These are phyloP conservation scores for Coregonus suidteri DNA, from an alignment of 2,797 vertebrate species.

Conservation along the genomic window DNA sequence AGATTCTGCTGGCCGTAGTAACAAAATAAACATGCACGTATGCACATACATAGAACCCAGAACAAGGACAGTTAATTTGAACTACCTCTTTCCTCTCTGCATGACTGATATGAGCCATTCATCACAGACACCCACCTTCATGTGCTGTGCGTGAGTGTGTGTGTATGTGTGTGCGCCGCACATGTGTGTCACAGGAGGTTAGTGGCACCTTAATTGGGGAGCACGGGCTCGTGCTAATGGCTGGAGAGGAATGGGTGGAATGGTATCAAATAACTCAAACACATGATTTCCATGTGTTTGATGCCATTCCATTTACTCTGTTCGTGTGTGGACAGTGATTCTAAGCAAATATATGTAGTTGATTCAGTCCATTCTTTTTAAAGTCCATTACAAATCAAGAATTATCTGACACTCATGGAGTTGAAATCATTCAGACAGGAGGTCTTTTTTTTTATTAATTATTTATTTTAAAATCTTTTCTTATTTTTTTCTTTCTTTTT, in stretches of 20 bases:
- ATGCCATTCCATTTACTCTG: too few species aligned
- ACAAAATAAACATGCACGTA: slow-evolving; percentile 76
- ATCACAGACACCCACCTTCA: slow-evolving; percentile 64
- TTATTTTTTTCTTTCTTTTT: too few species aligned
- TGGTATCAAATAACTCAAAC: too few species aligned
- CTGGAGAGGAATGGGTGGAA: too few species aligned
- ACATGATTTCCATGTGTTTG: too few species aligned
- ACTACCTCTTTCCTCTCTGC: slow-evolving; percentile 70
- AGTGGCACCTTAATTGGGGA: too few species aligned
- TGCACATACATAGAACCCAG: slow-evolving; percentile 74
- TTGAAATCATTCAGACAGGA: neutral
- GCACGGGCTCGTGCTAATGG: too few species aligned
- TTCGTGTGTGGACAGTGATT: slow-evolving; percentile 8
- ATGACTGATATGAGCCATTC: slow-evolving; percentile 67
- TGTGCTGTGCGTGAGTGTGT: slow-evolving; percentile 38
- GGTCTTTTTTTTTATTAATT: neutral
- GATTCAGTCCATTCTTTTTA: neutral
- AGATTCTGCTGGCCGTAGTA: slow-evolving; percentile 68
- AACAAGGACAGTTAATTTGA: slow-evolving; percentile 78
- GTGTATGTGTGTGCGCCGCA: neutral
- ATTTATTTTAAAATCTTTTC: too few species aligned
- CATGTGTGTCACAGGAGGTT: neutral
- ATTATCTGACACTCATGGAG: slow-evolving; percentile 25
- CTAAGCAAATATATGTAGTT: neutral
- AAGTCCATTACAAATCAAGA: neutral